Evolutionary conservation across 2,797 vertebrate genomes (phyloP), one percentile per base, ranked within the genome.

Genomic region (Podargus strigoides): DNA sequence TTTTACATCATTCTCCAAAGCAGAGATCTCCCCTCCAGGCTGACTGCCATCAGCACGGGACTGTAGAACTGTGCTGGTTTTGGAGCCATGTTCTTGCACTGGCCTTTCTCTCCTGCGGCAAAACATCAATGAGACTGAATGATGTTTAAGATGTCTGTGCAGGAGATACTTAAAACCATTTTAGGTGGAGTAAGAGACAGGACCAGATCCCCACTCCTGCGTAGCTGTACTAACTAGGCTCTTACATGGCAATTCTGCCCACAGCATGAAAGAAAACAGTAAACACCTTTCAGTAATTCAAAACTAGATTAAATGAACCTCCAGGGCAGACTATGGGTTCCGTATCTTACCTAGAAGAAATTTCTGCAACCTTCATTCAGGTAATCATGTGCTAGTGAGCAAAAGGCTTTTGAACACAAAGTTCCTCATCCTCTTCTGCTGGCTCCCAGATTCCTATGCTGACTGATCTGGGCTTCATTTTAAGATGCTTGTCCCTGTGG

Each of bases 221-320:
- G 0, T 14, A 23, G 37, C 56, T 49, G 28, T 44, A 30, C 34
- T 55, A 28, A 15, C 59, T 14, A 17, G 24, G 37, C 34, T 67
- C n/a, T 68, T 75, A 58, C 11, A 42, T 0, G 21, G 58, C 63
- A 73, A 22, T 87, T 85, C 63, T 6, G 6, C 26, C 60, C 63
- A 55, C 36, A 66, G 64, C 27, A 12, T 19, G 56, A 83, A 83
- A 87, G 56, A 8, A 79, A 90, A 46, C 7, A 41, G 49, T 22
- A 28, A 87, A 46, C 15, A 26, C 34, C 12, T 56, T 58, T 81
- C 63, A 46, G 1, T 79, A 82, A 82, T 73, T 68, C 58, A 76
- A 93, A 85, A 64, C 30, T 26, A 47, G 69, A 58, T 39, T 22
- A 75, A 84, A 88, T 62, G n/a, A 79, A 55, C n/a, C 28, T 87